Percentiles rank a stretch among this genome's conserved stretches.
These are phyloP conservation scores for Pteronura brasiliensis DNA, from an alignment of 2,113 vertebrate species.

Conservation along the genomic window DNA sequence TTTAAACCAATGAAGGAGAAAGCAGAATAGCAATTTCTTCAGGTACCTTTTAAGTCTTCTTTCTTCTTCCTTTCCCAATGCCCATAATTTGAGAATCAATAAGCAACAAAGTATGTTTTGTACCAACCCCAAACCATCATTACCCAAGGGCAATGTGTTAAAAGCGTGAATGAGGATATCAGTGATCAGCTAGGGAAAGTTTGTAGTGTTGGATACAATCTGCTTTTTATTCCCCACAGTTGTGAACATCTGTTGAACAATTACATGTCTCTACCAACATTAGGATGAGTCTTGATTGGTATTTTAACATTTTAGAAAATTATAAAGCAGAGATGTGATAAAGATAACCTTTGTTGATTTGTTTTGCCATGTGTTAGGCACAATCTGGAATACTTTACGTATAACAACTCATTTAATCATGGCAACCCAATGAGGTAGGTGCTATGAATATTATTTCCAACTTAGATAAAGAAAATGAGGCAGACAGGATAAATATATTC, in stretches of 20 bases:
- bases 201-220: neutral
- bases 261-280: neutral
- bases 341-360: conserved; percentile 13
- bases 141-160: neutral
- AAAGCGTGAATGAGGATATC: neutral
- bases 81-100: neutral
- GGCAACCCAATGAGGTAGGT: neutral
- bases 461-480: neutral
- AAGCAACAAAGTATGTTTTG: neutral
- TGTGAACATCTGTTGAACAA: neutral
- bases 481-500: neutral
- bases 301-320: conserved; percentile 21
- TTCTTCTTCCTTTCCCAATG: neutral
- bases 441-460: neutral
- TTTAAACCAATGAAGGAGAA: conserved; percentile 33
- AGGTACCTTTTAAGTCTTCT: neutral
- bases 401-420: neutral
- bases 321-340: neutral
- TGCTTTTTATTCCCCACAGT: neutral
- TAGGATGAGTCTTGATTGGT: neutral
- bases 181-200: neutral
- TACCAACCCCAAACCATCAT: neutral
- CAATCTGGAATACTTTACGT: neutral
- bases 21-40: neutral
- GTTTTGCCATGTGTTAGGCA: neutral